Conservation (phyloP, 1,140 invertebrate species). For the Drosophila pallidifrons region DNA sequence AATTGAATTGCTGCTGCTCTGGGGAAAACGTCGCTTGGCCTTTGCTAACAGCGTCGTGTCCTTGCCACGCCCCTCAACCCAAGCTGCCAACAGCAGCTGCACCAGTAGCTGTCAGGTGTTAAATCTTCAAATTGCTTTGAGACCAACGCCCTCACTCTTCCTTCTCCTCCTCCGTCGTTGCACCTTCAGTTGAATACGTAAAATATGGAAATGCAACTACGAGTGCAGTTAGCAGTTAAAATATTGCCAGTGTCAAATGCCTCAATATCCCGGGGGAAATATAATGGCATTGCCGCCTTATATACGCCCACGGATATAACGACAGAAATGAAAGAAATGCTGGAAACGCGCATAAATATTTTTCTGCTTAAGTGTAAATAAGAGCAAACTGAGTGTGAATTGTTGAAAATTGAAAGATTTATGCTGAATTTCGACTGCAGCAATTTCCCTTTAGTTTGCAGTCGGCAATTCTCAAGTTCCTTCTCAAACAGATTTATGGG, state of each 20-base stretch:
- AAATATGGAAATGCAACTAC: constrained; percentile 70
- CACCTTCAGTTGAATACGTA: constrained; percentile 19
- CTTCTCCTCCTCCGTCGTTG: not conserved
- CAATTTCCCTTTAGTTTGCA: constrained; percentile 1
- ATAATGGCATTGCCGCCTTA: constrained; percentile 49
- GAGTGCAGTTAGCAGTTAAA: constrained; percentile 68
- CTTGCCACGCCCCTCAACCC: constrained; percentile 22
- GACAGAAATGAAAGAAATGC: not conserved
- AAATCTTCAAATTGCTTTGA: constrained; percentile 72
- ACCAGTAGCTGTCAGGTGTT: constrained; percentile 56
- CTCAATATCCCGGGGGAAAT: constrained; percentile 55
- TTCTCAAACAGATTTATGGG: not conserved
- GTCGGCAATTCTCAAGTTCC: not conserved
- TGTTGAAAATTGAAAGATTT: constrained; percentile 18
- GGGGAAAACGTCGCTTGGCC: constrained; percentile 41
- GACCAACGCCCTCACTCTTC: constrained; percentile 32
- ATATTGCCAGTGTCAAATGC: constrained; percentile 68
- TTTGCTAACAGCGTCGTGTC: constrained; percentile 32
- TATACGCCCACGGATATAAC: not conserved
- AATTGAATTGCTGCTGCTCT: constrained; percentile 58
- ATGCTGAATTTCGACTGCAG: constrained; percentile 8
- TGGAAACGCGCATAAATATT: constrained; percentile 39
- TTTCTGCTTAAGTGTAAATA: constrained; percentile 37
- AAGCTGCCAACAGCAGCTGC: constrained; percentile 32
- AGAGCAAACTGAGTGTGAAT: constrained; percentile 6